These are phyloP conservation scores for Willisornis vidua DNA, from an alignment of 2,113 vertebrate genomes.

Conservation along the genomic window DNA sequence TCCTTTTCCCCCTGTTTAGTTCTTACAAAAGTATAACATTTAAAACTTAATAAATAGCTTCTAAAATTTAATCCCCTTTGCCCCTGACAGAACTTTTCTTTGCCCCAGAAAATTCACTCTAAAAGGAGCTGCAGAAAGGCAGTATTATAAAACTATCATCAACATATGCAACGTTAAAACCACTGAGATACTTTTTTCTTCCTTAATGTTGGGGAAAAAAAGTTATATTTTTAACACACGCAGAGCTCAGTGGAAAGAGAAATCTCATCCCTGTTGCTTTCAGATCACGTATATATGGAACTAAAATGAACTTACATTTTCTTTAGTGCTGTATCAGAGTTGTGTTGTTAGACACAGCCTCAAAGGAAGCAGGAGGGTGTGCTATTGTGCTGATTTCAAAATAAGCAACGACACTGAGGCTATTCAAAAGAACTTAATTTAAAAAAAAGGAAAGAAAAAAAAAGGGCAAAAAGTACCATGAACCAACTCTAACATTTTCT, in stretches of 20 bases:
- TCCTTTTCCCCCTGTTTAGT: neutral
- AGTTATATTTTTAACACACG: neutral
- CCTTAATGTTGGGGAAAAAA: neutral
- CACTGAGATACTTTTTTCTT: neutral
- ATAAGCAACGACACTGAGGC: accelerated
- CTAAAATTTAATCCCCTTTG: slow-evolving; percentile 23
- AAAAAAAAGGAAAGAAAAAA: neutral
- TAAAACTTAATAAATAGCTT: slow-evolving; percentile 48
- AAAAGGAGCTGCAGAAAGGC: neutral
- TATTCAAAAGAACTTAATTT: neutral
- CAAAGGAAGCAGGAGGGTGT: neutral
- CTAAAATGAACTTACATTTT: neutral
- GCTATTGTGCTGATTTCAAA: neutral
- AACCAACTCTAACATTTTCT: neutral
- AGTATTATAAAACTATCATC: neutral
- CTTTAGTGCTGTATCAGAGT: neutral
- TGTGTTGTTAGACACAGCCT: too few species aligned
- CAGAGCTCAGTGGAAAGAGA: neutral
- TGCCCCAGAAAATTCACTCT: neutral
- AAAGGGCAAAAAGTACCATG: neutral
- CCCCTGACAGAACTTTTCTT: neutral
- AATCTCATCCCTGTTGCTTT: neutral
- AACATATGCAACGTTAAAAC: neutral
- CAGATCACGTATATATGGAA: neutral
- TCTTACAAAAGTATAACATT: neutral